Evolutionary conservation across 2,797 vertebrate genomes (phyloP), one percentile per base, ranked within the genome.

Genomic region (Takifugu rubripes): DNA sequence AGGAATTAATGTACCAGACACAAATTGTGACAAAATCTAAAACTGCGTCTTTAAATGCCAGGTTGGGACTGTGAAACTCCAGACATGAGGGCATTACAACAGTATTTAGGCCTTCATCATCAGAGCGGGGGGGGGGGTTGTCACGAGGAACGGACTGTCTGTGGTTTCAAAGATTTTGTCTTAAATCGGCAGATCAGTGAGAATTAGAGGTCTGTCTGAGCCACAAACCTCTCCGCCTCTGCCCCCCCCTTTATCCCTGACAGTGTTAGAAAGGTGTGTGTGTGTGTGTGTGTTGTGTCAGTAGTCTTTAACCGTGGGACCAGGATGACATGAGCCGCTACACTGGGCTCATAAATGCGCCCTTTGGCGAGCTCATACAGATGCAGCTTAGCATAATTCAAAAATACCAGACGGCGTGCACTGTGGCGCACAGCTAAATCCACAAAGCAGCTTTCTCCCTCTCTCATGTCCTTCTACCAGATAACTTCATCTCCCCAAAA

Each of bases 341-440:
- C 66, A 56, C 12, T 33, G 59, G 71, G 64, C 70, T 75, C 78
- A 85, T 68, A 84, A 84, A 84, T 67, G 65, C 72, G 75, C 64
- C 62, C 72, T 79, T 81, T 80, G 83, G 83, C 75, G 66, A 79
- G 63, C 54, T 56, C 44, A 72, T 24, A 67, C 73, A 80, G 85
- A 79, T 70, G 64, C 81, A 89, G 85, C 78, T 87, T 87, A 89
- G 72, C 68, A 84, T 87, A 81, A 86, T 85, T 88, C 83, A 84
- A 58, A 87, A 89, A 90, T 84, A 74, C 81, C 84, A 88, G 84
- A 84, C 84, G 55, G 72, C 70, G 69, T 77, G 66, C 79, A 59
- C 79, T 65, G 67, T 71, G 70, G 66, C 59, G 67, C 49, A 73
- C 70, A 14, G 64, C 70, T 86, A 86, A 90, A 89, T 67, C 85